phyloP scores from a whole-genome alignment of 2,888 invertebrate genomes.

The Agonopterix heracliana region DNA sequence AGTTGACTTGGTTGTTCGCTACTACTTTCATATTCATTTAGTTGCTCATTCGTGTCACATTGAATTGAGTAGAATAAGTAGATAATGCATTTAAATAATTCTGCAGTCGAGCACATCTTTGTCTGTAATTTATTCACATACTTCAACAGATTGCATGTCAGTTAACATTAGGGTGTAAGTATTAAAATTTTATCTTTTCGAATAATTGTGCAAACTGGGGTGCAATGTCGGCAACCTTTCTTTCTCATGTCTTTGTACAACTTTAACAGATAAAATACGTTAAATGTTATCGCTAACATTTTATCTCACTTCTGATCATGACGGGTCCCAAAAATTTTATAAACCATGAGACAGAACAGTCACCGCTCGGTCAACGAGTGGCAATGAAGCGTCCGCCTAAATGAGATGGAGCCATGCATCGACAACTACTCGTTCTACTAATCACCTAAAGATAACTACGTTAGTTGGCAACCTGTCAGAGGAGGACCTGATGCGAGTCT shows the following conservation, averaged over 20 bases:
- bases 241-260: conserved; percentile 40
- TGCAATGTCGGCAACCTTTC: conserved; percentile 52
- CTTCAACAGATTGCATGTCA: conserved; percentile 9
- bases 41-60: background rate
- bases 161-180: conserved; percentile 26
- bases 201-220: conserved; percentile 52
- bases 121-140: no score
- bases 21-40: no score
- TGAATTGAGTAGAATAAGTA: background rate
- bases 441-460: no score
- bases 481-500: background rate
- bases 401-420: conserved; percentile 27
- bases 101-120: background rate
- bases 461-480: no score
- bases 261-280: conserved; percentile 14
- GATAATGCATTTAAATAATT: background rate
- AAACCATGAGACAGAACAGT: conserved; percentile 62
- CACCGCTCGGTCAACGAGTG: conserved; percentile 59
- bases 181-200: conserved; percentile 15
- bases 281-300: conserved; percentile 26
- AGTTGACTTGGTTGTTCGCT: background rate
- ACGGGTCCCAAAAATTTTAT: conserved; percentile 56
- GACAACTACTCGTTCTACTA: background rate
- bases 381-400: conserved; percentile 62
- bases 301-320: conserved; percentile 51